phyloP scores from a whole-genome alignment of 2,113 vertebrate species.

The Lamprologus speciosus region DNA sequence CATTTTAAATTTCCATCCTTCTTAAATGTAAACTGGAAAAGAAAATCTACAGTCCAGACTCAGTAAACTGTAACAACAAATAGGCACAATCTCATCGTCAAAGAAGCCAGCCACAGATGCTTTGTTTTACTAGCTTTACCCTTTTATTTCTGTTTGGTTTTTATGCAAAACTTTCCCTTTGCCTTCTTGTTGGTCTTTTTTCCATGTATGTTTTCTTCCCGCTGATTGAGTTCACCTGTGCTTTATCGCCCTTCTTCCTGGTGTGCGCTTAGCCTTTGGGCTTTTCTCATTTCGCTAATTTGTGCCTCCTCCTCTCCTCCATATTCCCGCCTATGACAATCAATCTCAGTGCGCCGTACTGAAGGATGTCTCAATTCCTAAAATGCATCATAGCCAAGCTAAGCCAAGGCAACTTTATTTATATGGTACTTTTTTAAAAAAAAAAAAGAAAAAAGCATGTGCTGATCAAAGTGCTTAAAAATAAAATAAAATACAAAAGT shows the following conservation, averaged over 20 bases:
- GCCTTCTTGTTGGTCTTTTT: background rate
- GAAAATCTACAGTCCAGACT: background rate
- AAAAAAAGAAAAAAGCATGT: background rate
- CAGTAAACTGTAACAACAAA: background rate
- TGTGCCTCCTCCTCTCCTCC: background rate
- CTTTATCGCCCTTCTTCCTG: background rate
- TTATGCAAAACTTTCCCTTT: background rate
- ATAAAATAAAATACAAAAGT: background rate
- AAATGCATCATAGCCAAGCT: background rate
- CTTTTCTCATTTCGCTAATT: background rate
- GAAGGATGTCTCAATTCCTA: background rate
- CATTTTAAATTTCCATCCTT: background rate
- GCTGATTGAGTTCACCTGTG: background rate
- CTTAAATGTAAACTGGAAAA: background rate
- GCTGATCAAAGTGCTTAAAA: background rate
- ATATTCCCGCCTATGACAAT: background rate
- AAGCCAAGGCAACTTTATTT: background rate
- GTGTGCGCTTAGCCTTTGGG: background rate
- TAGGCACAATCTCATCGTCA: background rate
- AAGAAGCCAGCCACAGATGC: background rate
- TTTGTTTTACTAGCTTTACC: background rate
- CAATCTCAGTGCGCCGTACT: background rate
- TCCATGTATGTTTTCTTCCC: too few relatives aligned
- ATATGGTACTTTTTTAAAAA: background rate
- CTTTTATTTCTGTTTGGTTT: background rate